Evolutionary conservation across 1,140 invertebrate species (phyloP).

Genomic region (Aphaenogaster floridana): DNA sequence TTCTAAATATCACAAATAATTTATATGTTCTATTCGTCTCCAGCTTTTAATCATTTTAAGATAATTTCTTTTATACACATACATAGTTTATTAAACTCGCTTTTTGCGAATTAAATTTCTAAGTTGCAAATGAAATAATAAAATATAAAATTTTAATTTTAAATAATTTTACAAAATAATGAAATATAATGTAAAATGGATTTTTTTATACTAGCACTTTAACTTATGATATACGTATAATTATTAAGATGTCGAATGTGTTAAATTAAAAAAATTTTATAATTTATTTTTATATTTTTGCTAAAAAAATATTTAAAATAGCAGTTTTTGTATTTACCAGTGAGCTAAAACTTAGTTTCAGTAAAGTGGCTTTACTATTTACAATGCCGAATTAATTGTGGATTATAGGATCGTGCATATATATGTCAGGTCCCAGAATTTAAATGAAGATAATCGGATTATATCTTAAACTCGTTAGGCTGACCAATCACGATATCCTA

Average conservation of each 20-base stretch:
- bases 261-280: background rate
- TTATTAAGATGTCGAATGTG: background rate
- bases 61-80: background rate
- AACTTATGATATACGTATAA: background rate
- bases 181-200: background rate
- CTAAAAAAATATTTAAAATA: background rate
- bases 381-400: background rate
- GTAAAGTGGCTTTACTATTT: background rate
- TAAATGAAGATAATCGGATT: slow-evolving; percentile 13
- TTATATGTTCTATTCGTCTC: background rate
- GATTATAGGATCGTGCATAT: background rate
- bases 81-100: background rate
- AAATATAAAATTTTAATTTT: background rate
- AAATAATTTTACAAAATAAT: background rate
- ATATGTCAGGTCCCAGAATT: background rate
- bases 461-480: slow-evolving; percentile 2
- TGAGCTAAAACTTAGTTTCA: background rate
- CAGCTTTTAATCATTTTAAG: background rate
- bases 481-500: background rate
- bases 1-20: background rate
- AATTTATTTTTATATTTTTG: background rate
- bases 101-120: background rate
- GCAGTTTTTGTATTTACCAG: background rate
- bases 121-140: background rate
- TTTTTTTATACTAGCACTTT: background rate